Evolutionary conservation across 1,140 invertebrate species (phyloP).

Genomic region (Drosophila nasuta): DNA sequence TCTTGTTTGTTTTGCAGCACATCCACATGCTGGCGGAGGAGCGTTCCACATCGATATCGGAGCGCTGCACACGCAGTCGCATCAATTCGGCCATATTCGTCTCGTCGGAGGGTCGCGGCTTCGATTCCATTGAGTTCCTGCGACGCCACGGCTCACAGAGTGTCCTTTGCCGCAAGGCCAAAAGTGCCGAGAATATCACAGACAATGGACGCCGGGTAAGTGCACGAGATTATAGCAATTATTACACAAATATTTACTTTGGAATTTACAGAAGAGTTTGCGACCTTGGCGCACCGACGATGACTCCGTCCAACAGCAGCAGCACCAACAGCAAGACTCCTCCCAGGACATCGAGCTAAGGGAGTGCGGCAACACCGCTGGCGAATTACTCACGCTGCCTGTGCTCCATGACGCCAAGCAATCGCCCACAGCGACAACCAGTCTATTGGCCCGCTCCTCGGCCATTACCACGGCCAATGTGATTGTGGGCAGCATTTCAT

Average conservation of each 20-base stretch:
- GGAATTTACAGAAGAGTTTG: conserved; percentile 69
- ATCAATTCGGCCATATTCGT: conserved; percentile 92
- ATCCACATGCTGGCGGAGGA: conserved; percentile 86
- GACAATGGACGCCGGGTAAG: conserved; percentile 79
- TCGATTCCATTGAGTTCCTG: conserved; percentile 91
- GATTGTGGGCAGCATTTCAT: conserved; percentile 80
- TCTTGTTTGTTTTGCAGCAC: conserved; percentile 86
- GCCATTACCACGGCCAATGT: conserved; percentile 78
- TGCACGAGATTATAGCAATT: background rate
- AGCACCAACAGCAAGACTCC: conserved; percentile 51
- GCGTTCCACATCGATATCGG: conserved; percentile 82
- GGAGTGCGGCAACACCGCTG: conserved; percentile 63
- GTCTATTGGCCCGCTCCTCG: conserved; percentile 62
- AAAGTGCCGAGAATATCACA: conserved; percentile 89
- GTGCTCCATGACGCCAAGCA: conserved; percentile 68
- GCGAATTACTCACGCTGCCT: conserved; percentile 62
- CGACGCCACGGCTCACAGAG: conserved; percentile 91
- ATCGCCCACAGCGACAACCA: conserved; percentile 65
- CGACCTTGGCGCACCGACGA: conserved; percentile 81
- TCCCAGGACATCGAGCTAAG: conserved; percentile 73
- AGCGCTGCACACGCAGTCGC: conserved; percentile 88
- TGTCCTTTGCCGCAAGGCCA: conserved; percentile 90
- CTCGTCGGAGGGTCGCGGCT: conserved; percentile 90
- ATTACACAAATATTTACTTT: background rate
- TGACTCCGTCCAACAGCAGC: conserved; percentile 67